These are phyloP conservation scores for Pelochelys cantorii DNA, from an alignment of 2,797 vertebrate species.

Conservation along the genomic window DNA sequence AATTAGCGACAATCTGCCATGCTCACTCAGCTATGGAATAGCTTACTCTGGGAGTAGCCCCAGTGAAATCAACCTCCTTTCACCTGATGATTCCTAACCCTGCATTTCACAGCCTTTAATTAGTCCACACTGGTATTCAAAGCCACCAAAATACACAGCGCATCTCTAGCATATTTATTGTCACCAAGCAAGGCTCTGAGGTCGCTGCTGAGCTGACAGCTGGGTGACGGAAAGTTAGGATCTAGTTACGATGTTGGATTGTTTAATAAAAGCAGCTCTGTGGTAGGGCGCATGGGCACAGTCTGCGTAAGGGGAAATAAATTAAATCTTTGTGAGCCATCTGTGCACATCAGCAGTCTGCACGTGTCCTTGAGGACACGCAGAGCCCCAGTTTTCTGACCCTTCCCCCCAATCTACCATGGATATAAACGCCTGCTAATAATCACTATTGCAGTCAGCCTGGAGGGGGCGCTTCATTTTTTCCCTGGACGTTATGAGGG, in stretches of 20 bases:
- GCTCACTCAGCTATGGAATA: background rate
- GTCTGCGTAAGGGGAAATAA: background rate
- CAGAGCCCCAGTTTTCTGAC: background rate
- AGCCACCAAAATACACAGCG: background rate
- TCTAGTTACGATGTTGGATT: background rate
- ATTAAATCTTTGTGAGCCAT: slow-evolving; percentile 28
- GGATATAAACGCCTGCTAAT: background rate
- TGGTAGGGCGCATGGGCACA: background rate
- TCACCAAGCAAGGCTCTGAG: background rate
- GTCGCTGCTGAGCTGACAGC: fast-evolving
- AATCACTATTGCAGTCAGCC: background rate
- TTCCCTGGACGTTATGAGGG: background rate
- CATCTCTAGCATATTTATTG: background rate
- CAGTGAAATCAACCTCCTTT: slow-evolving; percentile 7
- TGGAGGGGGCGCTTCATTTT: background rate
- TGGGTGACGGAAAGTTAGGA: background rate
- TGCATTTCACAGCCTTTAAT: background rate
- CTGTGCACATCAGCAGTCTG: slow-evolving; percentile 1
- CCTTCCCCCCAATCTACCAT: background rate
- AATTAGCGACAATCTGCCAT: background rate
- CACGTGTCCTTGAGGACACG: background rate
- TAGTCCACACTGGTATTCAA: fast-evolving
- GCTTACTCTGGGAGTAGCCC: background rate
- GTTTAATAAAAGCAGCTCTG: background rate
- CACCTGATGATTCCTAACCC: background rate